Evolutionary conservation across 2,113 vertebrate species (phyloP).

Genomic region (Thymallus thymallus): DNA sequence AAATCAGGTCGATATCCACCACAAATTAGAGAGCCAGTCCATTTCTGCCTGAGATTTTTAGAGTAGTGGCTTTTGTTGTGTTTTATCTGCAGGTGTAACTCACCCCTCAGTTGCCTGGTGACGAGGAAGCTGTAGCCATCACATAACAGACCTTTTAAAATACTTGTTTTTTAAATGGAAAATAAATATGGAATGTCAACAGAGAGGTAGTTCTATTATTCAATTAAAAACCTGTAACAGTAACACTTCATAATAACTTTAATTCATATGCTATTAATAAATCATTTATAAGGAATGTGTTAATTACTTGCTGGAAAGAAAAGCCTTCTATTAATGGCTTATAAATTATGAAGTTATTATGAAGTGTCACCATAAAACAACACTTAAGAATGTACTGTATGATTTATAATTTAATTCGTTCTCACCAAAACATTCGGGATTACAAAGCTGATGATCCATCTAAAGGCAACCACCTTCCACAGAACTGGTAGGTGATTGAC

Average conservation of each 20-base stretch:
- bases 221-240: background rate
- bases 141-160: slow-evolving; percentile 4
- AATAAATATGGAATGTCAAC: background rate
- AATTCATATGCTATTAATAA: background rate
- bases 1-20: slow-evolving; percentile 74
- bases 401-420: background rate
- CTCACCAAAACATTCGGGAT: slow-evolving; percentile 68
- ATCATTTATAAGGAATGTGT: background rate
- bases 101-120: slow-evolving; percentile 54
- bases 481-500: too few species aligned
- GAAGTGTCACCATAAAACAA: too few species aligned
- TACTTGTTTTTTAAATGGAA: background rate
- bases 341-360: too few species aligned
- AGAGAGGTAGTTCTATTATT: background rate
- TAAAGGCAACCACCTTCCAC: slow-evolving; percentile 48
- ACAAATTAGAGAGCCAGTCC: slow-evolving; percentile 78
- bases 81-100: slow-evolving; percentile 80
- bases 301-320: too few species aligned
- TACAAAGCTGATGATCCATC: slow-evolving; percentile 55
- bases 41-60: slow-evolving; percentile 69
- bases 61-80: slow-evolving; percentile 67
- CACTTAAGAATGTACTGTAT: background rate
- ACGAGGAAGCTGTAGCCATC: slow-evolving; percentile 28
- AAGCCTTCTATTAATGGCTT: too few species aligned
- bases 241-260: background rate